A percentile compares a stretch with the other conserved stretches of the same genome.
These are phyloP conservation scores for Caenorhabditis sp. DNA, from an alignment of 2,888 invertebrate species.

Conservation along the genomic window DNA sequence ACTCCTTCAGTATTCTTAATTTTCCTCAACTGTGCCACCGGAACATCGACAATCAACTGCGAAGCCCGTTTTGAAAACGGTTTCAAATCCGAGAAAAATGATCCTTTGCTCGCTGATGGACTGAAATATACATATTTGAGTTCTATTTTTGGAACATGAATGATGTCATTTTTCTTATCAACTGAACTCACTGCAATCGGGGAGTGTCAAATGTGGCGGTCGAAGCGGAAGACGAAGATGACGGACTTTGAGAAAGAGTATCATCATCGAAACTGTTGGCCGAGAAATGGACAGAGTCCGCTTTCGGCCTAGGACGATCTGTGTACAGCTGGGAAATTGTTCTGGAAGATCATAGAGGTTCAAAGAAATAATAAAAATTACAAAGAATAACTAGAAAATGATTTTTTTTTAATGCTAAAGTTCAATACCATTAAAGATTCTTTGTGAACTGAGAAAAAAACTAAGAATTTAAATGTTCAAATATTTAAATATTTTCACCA, in stretches of 20 bases:
- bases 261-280: slow-evolving; percentile 34
- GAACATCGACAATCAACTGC: slow-evolving; percentile 61
- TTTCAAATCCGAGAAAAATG: slow-evolving; percentile 38
- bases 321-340: slow-evolving; percentile 30
- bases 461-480: too few relatives aligned
- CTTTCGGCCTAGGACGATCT: slow-evolving; percentile 31
- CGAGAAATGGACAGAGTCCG: slow-evolving; percentile 22
- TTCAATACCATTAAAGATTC: too few relatives aligned
- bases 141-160: too few relatives aligned
- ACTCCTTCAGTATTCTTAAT: slow-evolving; percentile 63
- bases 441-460: too few relatives aligned
- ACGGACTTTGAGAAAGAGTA: slow-evolving; percentile 21
- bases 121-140: slow-evolving; percentile 9
- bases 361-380: background rate
- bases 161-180: background rate
- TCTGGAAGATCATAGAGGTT: too few relatives aligned
- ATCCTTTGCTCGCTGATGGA: slow-evolving; percentile 37
- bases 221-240: slow-evolving; percentile 22
- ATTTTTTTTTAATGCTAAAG: too few relatives aligned
- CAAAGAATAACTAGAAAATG: too few relatives aligned
- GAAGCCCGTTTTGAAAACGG: slow-evolving; percentile 54
- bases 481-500: too few relatives aligned
- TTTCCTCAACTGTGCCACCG: slow-evolving; percentile 58
- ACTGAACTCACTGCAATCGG: slow-evolving; percentile 15
- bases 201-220: slow-evolving; percentile 13